Evolutionary conservation across 2,888 invertebrate genomes (phyloP).

Genomic region (Nymphalis polychloros): DNA sequence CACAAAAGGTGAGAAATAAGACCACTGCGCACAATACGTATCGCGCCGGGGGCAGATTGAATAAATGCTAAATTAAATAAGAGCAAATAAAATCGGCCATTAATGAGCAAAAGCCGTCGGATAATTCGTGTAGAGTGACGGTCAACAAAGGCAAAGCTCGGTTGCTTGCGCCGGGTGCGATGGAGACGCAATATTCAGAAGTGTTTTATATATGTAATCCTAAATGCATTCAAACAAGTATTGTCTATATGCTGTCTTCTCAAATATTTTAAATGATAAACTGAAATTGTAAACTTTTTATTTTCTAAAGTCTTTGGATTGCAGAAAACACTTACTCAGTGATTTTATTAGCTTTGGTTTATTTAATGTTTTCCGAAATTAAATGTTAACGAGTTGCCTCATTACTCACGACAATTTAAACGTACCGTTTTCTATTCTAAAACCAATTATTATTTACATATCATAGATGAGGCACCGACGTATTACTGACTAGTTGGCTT

Average conservation of each 20-base stretch:
- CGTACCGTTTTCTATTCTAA: constrained; percentile 76
- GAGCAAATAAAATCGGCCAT: constrained; percentile 77
- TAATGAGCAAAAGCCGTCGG: constrained; percentile 73
- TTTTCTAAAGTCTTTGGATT: too few species aligned
- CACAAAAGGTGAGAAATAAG: constrained; percentile 79
- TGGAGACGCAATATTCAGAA: constrained; percentile 50
- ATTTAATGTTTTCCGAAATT: neutral
- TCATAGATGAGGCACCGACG: constrained; percentile 77
- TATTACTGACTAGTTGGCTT: constrained; percentile 59
- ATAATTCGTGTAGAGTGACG: constrained; percentile 70
- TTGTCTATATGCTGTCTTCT: neutral
- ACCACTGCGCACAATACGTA: constrained; percentile 58
- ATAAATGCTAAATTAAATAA: constrained; percentile 82
- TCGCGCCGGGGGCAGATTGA: constrained; percentile 76
- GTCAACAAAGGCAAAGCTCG: constrained; percentile 58
- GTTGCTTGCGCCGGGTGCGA: constrained; percentile 51
- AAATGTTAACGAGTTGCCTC: neutral
- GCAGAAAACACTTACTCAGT: too few species aligned
- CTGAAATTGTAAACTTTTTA: too few species aligned
- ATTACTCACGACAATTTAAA: constrained; percentile 39
- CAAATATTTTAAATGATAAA: neutral
- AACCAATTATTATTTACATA: constrained; percentile 81
- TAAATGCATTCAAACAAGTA: constrained; percentile 2
- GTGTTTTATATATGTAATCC: constrained; percentile 54
- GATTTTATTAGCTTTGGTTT: too few species aligned